Base-by-base conservation (phyloP, 1,140 invertebrate genomes). In the Pollicipes pollicipes region DNA sequence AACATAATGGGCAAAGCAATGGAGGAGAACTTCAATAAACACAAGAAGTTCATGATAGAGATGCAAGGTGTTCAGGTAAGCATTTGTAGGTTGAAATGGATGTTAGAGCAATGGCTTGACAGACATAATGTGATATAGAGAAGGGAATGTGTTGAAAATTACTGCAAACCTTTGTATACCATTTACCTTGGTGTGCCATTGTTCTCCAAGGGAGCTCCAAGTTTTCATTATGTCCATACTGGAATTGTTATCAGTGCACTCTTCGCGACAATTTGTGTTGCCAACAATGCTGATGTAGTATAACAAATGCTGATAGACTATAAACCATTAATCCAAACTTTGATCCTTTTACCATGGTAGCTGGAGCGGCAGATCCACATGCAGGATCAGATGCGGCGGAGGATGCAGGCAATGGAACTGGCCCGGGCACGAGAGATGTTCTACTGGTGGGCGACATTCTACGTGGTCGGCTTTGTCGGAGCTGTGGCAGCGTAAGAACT, bases 331-430 rank as follows among this genome's bases (percentile, higher is more conserved):
- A n/a, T n/a, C n/a, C n/a, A n/a, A n/a, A n/a, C n/a, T n/a, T n/a
- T n/a, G n/a, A n/a, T n/a, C n/a, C n/a, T n/a, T n/a, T n/a, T n/a
- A 75, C n/a, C n/a, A n/a, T 35, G 73, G 30, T 72, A 87, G 86
- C 80, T 88, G 77, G 87, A 88, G 75, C 78, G 86, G 68, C 88
- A 90, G 80, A 86, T 91, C 74, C 88, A 90, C 76, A 84, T 90
- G 83, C 87, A 88, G 77, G 88, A 88, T 80, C 87, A 88, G 78
- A 85, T 90, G 81, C 82, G 88, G 75, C 87, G 90, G 78, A 79
- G 87, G 71, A 83, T 87, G 78, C 83, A 85, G 77, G 88, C 89
- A 0, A 79, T 88, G 78, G 83, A 87, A 78, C 83, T 90, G 58
- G 88, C 88, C 10, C 82, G 84, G 76, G 82, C 84, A 69, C 79